Base-by-base conservation (phyloP, 2,113 vertebrate genomes). In the Aythya baeri region DNA sequence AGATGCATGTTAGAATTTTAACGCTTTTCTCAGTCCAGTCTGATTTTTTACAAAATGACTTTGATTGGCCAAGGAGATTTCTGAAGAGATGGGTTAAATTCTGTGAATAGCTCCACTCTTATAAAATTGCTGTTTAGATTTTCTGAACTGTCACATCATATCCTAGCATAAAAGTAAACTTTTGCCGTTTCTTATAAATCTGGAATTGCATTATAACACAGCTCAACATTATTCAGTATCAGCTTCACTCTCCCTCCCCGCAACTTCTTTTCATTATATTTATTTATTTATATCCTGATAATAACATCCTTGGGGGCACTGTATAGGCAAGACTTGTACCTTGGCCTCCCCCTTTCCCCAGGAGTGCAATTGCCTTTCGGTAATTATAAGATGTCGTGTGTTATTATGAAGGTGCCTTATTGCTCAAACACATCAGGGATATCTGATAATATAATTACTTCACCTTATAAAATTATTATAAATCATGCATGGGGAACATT, bases 381-480 rank as follows among this genome's bases (percentile, higher is more conserved):
- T 98, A 98, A 98, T 98, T 98, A 97, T 97, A 98, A 97, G 93
- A 97, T 95, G 97, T 97, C 88, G 34, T 94, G 89, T 88, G 84
- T 96, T 97, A 95, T 97, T 97, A 97, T 96, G 96, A 94, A 97
- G 90, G 94, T 97, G 92, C 88, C 96, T 98, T 98, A 97, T 97
- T 97, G 96, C 97, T 97, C 93, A 94, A 95, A 91, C 95, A 94
- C 38, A 73, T 97, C 93, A 95, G 93, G 91, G 96, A 96, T 97
- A 97, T 95, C 95, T 95, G 96, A 97, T 98, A 98, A 97, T 96
- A 91, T 97, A 98, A 98, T 98, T 98, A 97, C 97, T 97, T 97
- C 89, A 97, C 79, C 87, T 97, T 97, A 97, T 97, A 95, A 92
- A 41, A 54, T 70, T 96, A 97, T 95, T 97, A 97, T 97, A 98